Base-by-base conservation (phyloP, 2,797 vertebrate genomes). In the Glossophaga mutica region DNA sequence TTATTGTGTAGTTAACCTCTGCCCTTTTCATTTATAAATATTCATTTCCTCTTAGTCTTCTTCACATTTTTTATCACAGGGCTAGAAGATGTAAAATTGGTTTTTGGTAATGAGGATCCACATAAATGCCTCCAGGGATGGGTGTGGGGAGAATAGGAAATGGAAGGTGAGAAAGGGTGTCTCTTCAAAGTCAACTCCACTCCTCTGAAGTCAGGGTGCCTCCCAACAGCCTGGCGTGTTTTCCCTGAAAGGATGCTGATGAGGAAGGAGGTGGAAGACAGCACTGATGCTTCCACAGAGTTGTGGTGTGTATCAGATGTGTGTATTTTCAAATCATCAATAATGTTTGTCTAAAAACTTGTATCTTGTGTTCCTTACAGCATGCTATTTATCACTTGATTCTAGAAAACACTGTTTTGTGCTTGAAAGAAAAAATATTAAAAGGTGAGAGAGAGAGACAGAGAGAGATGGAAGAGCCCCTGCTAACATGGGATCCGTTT, bases 21-120 rank as follows among this genome's bases (percentile, higher is more conserved):
- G 19, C 50, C n/a, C 50, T 92, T 71, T 91, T 59, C 29, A 52
- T 84, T 74, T 83, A 86, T 91, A 92, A 93, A 87, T 89, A 85
- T 94, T 83, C 29, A 88, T 96, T 87, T 94, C n/a, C 52, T 79
- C 46, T 83, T 39, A 32, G 34, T 59, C 50, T 77, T 71, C 37
- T 78, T 90, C 70, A 57, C 5, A 19, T 52, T 92, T 71, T 42
- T 44, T 37, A 9, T 76, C 39, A n/a, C 6, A 34, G n/a, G 29
- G 48, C 2, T 44, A 18, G n/a, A 46, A 44, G 5, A 62, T 9
- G 1, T n/a, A 67, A 76, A 79, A 79, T 21, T 55, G 62, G 32
- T 22, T 82, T 91, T 91, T 62, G 21, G 37, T 59, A 73, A 83
- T 55, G 48, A 52, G n/a, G 29, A 10, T 39, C 24, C 26, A 39